Conservation (phyloP, 2,888 invertebrate species). For the Yponomeuta sedellus region DNA sequence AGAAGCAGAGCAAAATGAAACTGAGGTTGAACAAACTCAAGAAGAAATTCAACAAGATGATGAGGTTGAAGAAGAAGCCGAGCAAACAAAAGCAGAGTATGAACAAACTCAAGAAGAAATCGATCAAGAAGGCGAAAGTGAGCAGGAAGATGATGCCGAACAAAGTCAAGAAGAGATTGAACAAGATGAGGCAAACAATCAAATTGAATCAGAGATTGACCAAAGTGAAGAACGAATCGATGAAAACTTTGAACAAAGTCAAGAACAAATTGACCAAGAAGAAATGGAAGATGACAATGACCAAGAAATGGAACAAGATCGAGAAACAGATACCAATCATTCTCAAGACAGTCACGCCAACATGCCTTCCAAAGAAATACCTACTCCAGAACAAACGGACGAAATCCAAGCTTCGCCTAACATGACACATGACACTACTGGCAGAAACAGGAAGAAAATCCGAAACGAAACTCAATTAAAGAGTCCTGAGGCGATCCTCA, state of each 20-base stretch:
- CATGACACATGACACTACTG: conserved; percentile 40
- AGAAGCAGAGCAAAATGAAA: conserved; percentile 19
- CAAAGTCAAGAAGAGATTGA: conserved; percentile 18
- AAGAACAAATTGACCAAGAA: conserved; percentile 21
- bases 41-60: conserved; percentile 13
- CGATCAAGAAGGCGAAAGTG: conserved; percentile 21
- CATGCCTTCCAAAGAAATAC: conserved; percentile 13
- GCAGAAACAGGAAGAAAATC: conserved; percentile 34
- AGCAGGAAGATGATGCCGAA: conserved; percentile 17
- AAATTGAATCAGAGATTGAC: conserved; percentile 19
- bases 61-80: conserved; percentile 17
- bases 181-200: conserved; percentile 15
- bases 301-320: conserved; percentile 19
- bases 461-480: conserved; percentile 23
- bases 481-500: conserved; percentile 48
- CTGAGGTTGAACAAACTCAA: conserved; percentile 16
- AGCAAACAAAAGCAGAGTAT: neutral
- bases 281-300: conserved; percentile 23
- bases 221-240: conserved; percentile 25
- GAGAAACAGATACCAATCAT: neutral
- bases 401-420: conserved; percentile 28
- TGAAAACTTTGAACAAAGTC: conserved; percentile 15
- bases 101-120: conserved; percentile 16
- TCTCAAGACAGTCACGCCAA: conserved; percentile 13
- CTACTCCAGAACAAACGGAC: neutral